phyloP scores from a whole-genome alignment of 2,113 vertebrate species.

The Gymnorhina tibicen region DNA sequence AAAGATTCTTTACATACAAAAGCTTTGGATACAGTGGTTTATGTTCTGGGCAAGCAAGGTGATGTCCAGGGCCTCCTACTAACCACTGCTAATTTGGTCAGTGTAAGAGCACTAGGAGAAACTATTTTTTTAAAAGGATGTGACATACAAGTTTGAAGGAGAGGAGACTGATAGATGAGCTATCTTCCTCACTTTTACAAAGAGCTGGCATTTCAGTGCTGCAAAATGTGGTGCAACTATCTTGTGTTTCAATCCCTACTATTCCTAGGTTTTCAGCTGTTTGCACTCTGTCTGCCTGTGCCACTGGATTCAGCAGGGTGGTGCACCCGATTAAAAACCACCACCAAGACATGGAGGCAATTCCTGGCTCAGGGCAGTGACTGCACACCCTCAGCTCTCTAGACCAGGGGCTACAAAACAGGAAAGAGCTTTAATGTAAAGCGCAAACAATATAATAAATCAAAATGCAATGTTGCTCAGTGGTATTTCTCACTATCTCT shows the following conservation, averaged over 20 bases:
- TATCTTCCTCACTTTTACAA: neutral
- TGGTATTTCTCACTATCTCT: neutral
- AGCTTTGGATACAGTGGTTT: neutral
- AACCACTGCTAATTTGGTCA: neutral
- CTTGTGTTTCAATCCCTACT: neutral
- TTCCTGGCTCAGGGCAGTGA: neutral
- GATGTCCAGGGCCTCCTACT: neutral
- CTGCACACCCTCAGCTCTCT: neutral
- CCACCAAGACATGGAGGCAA: neutral
- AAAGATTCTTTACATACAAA: neutral
- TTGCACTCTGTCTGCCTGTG: neutral
- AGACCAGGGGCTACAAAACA: neutral
- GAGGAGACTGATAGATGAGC: neutral
- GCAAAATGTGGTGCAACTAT: neutral
- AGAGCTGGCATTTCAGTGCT: neutral
- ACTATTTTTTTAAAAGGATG: neutral
- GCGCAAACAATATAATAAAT: neutral
- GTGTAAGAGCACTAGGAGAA: neutral
- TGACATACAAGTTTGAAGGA: neutral
- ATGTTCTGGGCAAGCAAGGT: neutral
- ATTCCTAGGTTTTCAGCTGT: neutral
- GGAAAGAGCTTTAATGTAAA: neutral
- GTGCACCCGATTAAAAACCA: neutral
- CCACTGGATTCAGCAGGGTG: neutral
- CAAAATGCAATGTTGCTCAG: neutral